A percentile compares a stretch with the other conserved stretches of the same genome.
Conservation (phyloP, 2,113 vertebrate genomes). For the Trichechus manatus region DNA sequence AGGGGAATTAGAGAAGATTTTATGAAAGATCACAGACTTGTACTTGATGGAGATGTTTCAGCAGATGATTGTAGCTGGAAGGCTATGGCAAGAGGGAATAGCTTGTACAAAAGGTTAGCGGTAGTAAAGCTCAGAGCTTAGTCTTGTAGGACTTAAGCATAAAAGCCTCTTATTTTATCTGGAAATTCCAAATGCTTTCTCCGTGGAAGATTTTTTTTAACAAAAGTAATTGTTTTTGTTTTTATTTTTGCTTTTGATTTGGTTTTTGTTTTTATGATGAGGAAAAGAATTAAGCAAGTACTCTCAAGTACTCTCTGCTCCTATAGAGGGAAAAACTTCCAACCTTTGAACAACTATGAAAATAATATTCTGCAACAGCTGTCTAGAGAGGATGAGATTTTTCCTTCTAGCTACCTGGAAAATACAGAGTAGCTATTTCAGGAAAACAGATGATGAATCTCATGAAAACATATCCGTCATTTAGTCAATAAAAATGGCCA, state of each 20-base stretch:
- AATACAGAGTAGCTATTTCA: slow-evolving; percentile 73
- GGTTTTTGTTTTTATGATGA: neutral
- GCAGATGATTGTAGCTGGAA: neutral
- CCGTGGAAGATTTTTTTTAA: neutral
- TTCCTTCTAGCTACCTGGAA: slow-evolving; percentile 65
- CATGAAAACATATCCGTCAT: slow-evolving; percentile 73
- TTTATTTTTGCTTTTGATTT: neutral
- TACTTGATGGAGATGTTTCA: neutral
- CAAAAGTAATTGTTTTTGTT: neutral
- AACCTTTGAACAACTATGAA: slow-evolving; percentile 22
- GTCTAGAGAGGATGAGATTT: slow-evolving; percentile 52
- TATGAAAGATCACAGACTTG: neutral
- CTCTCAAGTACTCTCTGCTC: neutral
- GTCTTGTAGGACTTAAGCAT: neutral
- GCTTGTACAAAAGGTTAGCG: neutral
- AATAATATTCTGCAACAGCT: slow-evolving; percentile 47
- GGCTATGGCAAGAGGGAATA: neutral
- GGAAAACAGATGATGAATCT: slow-evolving; percentile 66
- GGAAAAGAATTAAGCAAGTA: neutral
- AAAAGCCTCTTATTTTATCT: neutral
- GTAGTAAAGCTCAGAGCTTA: neutral
- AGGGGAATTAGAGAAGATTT: neutral
- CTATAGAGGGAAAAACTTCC: neutral
- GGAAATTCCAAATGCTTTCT: neutral
- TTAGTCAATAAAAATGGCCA: slow-evolving; percentile 80